phyloP scores from a whole-genome alignment of 2,888 invertebrate species.

The Pachymerium ferrugineum region DNA sequence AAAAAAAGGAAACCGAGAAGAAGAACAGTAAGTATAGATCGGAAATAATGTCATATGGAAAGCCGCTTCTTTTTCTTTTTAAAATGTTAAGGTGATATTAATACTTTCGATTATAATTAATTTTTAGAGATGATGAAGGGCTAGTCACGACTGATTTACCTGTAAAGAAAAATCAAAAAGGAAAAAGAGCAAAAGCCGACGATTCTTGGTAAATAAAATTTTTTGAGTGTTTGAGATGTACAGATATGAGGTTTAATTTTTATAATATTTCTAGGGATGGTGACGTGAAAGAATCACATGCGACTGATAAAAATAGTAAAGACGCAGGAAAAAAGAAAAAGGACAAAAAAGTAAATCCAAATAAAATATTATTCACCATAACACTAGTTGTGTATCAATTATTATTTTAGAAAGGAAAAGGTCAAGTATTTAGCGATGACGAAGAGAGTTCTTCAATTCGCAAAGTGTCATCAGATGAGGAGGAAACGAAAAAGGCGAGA shows the following conservation, averaged over 20 bases:
- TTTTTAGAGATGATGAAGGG: background rate
- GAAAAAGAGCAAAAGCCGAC: background rate
- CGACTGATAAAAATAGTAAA: too few species aligned
- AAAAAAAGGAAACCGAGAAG: slow-evolving; percentile 17
- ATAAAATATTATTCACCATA: background rate
- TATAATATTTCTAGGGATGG: background rate
- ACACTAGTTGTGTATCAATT: too few species aligned
- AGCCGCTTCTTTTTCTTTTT: background rate
- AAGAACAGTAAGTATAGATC: background rate
- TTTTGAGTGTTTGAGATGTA: background rate
- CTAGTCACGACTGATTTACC: background rate
- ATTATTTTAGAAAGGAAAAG: background rate
- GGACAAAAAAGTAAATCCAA: background rate
- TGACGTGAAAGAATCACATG: background rate
- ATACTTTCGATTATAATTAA: background rate
- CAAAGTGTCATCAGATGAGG: background rate
- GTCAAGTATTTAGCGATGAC: background rate
- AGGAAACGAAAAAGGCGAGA: background rate
- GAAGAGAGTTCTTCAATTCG: too few species aligned
- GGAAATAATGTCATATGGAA: background rate
- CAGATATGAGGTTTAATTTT: background rate
- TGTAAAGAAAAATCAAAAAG: background rate
- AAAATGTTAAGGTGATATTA: too few species aligned
- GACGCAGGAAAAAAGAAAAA: background rate
- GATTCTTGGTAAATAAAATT: background rate